Evolutionary conservation across 2,797 vertebrate genomes (phyloP), one percentile per base, ranked within the genome.

Genomic region (Enteromius radiatus): DNA sequence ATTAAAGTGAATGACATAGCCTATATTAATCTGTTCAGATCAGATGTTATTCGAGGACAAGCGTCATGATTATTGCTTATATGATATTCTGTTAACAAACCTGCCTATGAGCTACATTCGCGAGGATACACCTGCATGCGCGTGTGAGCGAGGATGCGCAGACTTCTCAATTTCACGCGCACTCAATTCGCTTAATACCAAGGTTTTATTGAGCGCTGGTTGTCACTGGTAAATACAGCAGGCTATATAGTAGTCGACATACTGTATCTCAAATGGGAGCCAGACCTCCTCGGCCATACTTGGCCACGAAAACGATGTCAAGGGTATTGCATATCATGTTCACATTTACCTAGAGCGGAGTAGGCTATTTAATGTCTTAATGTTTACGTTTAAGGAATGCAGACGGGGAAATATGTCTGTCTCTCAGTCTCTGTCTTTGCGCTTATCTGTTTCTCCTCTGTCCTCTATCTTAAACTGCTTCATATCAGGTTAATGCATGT

Each of bases 401-500:
- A 64, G 64, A 68, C 33, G 65, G 76, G 78, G 84, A 52, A 84
- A 83, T 82, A 65, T 89, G 84, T 86, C 68, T 86, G 84, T 89
- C 87, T 86, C 79, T 85, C 45, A 71, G 84, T 89, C 56, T 88
- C 76, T 78, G 84, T 89, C 69, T 86, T 69, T 78, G 45, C 64
- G 8, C 70, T 84, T 71, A 74, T 83, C 77, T 82, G 70, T 88
- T 61, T 71, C 17, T 80, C 78, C 81, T 88, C 28, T 86, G 78
- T 87, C 45, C 73, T 79, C 43, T 74, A 68, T 67, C 85, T 88
- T 73, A 84, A 82, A 87, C 41, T 86, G 80, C 84, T 84, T 89
- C 74, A 86, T 86, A 81, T 88, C 78, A 87, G 88, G 87, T 92
- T 94, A 92, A 94, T 94, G 93, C 92, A 94, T 94, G 89, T 85